Percentiles rank a stretch among this genome's conserved stretches.
phyloP scores from a whole-genome alignment of 1,140 invertebrate genomes.

The Sycophaga agraensis region DNA sequence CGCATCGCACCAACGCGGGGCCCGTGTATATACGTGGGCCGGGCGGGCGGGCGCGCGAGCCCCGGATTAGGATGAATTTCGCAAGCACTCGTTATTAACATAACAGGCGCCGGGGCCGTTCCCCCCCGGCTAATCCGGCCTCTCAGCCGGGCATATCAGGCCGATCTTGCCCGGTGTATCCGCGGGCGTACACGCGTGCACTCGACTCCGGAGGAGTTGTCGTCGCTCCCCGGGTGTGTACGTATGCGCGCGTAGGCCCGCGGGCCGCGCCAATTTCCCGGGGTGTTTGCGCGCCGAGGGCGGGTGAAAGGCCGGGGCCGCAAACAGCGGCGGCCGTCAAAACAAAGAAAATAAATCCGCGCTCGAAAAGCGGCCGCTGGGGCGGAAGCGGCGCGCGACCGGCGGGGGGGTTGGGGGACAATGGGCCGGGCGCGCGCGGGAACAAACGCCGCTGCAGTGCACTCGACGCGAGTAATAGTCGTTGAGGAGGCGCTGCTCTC shows the following conservation, averaged over 20 bases:
- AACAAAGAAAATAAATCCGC: conserved; percentile 24
- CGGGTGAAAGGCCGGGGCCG: neutral
- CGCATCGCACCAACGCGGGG: too few relatives aligned
- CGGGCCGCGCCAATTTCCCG: too few relatives aligned
- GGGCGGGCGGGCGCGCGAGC: too few relatives aligned
- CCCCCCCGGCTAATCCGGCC: neutral
- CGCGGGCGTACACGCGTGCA: neutral
- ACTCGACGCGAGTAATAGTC: conserved; percentile 13
- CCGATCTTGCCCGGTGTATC: too few relatives aligned
- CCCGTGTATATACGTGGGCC: too few relatives aligned
- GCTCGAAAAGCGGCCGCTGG: conserved; percentile 11
- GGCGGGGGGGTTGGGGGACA: too few relatives aligned
- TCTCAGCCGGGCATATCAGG: too few relatives aligned
- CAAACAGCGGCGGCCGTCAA: conserved; percentile 9
- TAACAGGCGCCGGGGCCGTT: conserved; percentile 5
- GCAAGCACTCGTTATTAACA: conserved; percentile 20
- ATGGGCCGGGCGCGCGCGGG: conserved; percentile 12
- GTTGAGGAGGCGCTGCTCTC: neutral
- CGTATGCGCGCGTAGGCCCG: neutral
- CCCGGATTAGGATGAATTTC: neutral
- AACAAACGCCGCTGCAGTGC: neutral
- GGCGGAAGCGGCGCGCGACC: too few relatives aligned
- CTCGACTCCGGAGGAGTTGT: too few relatives aligned
- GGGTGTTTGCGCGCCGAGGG: too few relatives aligned
- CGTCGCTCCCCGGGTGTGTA: too few relatives aligned